Conservation (phyloP, 2,113 vertebrate genomes). For the Oreochromis aureus region DNA sequence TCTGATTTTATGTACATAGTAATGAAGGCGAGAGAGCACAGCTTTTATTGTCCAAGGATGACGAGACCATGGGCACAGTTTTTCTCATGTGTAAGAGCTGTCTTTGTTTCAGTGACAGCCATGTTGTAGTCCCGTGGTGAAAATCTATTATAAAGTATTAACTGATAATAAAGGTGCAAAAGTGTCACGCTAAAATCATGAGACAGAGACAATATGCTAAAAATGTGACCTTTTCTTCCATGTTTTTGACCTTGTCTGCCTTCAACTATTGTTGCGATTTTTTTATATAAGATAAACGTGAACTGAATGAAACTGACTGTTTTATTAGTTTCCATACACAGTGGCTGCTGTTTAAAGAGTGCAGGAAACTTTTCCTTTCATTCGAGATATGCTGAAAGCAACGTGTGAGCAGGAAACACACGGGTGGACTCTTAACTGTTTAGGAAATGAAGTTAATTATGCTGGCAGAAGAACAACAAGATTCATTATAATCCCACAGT, state of each 20-base stretch:
- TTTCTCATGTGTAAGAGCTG: background rate
- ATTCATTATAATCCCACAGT: slow-evolving; percentile 10
- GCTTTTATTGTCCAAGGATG: background rate
- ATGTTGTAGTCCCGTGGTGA: background rate
- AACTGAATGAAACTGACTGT: background rate
- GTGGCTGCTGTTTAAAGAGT: background rate
- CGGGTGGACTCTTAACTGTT: background rate
- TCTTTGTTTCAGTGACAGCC: background rate
- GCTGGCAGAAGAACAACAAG: background rate
- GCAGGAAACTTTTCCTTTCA: background rate
- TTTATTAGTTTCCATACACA: background rate
- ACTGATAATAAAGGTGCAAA: background rate
- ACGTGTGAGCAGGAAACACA: background rate
- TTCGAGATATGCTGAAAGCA: background rate
- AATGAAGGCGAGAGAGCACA: background rate
- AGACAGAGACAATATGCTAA: background rate
- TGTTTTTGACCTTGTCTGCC: background rate
- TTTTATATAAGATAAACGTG: background rate
- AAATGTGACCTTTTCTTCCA: background rate
- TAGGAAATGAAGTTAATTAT: slow-evolving; percentile 17
- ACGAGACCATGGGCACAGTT: background rate
- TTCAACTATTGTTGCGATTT: background rate
- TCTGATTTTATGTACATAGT: background rate
- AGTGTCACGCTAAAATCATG: background rate
- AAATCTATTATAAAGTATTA: background rate